phyloP scores from a whole-genome alignment of 2,113 vertebrate species.

The Ardeotis arabs region DNA sequence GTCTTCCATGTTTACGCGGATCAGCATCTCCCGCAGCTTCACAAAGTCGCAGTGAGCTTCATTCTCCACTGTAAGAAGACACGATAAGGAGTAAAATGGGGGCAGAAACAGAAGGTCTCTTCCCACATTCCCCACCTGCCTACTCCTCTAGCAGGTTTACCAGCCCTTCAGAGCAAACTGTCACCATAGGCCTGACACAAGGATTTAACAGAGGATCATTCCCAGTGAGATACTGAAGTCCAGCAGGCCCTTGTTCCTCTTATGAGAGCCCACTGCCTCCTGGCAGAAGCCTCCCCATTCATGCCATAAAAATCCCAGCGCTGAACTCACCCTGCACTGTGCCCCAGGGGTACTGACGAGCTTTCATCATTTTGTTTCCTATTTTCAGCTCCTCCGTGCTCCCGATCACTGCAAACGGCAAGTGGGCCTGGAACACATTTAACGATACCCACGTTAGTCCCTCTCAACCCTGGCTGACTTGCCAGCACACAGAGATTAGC shows the following conservation, averaged over 20 bases:
- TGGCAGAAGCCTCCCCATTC: background rate
- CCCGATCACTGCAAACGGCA: conserved; percentile 96
- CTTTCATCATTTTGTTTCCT: conserved; percentile 99
- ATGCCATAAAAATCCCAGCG: background rate
- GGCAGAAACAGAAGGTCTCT: background rate
- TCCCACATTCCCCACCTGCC: background rate
- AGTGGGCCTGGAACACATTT: conserved; percentile 85
- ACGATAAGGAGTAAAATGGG: background rate
- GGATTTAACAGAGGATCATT: background rate
- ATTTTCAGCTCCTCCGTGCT: conserved; percentile 98
- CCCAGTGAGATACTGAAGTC: background rate
- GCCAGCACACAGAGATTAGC: background rate
- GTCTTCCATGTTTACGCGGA: conserved; percentile 99
- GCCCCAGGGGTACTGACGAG: conserved; percentile 98
- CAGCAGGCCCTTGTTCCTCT: background rate
- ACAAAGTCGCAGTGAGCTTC: conserved; percentile 98
- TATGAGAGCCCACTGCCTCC: background rate
- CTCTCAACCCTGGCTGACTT: background rate
- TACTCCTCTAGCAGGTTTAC: background rate
- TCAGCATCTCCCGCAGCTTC: conserved; percentile 97
- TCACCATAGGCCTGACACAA: background rate
- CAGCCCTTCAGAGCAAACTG: background rate
- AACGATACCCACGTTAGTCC: background rate
- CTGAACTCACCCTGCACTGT: conserved; percentile 89
- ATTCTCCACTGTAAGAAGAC: conserved; percentile 87